Conservation (phyloP, 2,888 invertebrate genomes). For the Epinotia ramella region DNA sequence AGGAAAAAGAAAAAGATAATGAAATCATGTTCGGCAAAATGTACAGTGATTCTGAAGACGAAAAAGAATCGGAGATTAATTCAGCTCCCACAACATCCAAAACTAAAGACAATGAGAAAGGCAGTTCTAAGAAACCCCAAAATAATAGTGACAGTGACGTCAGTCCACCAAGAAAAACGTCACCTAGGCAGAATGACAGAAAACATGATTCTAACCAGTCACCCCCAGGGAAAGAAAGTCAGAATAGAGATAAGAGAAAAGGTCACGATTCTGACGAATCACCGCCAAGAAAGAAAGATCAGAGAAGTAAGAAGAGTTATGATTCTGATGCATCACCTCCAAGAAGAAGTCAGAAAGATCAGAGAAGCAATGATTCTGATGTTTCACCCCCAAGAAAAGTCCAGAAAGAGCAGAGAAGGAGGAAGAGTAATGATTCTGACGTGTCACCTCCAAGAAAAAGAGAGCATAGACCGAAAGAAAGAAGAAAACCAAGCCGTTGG, state of each 20-base stretch:
- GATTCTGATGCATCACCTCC: conserved; percentile 60
- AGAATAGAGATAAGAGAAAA: conserved; percentile 22
- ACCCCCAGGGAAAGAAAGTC: conserved; percentile 45
- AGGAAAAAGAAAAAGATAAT: conserved; percentile 75
- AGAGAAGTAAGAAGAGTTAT: conserved; percentile 26
- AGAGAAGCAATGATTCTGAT: conserved; percentile 53
- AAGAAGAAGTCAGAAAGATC: conserved; percentile 54
- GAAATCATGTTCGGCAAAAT: conserved; percentile 79
- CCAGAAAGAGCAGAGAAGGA: conserved; percentile 15
- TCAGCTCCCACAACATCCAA: conserved; percentile 14
- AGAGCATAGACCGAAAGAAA: conserved; percentile 43
- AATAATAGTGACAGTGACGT: conserved; percentile 68
- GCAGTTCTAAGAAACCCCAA: conserved; percentile 41
- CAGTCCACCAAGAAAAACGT: conserved; percentile 64
- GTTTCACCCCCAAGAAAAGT: conserved; percentile 58
- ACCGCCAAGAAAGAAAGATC: conserved; percentile 45
- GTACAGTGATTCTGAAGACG: conserved; percentile 81
- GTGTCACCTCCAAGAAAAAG: conserved; percentile 53
- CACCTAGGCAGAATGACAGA: conserved; percentile 37
- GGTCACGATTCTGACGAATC: conserved; percentile 35
- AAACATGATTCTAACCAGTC: conserved; percentile 54
- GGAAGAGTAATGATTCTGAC: conserved; percentile 48
- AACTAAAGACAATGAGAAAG: background rate
- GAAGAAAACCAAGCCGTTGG: conserved; percentile 64
- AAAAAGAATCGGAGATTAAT: conserved; percentile 51